A percentile compares a stretch with the other conserved stretches of the same genome.
Conservation (phyloP, 2,888 invertebrate species). For the Acanthosoma haemorrhoidale region DNA sequence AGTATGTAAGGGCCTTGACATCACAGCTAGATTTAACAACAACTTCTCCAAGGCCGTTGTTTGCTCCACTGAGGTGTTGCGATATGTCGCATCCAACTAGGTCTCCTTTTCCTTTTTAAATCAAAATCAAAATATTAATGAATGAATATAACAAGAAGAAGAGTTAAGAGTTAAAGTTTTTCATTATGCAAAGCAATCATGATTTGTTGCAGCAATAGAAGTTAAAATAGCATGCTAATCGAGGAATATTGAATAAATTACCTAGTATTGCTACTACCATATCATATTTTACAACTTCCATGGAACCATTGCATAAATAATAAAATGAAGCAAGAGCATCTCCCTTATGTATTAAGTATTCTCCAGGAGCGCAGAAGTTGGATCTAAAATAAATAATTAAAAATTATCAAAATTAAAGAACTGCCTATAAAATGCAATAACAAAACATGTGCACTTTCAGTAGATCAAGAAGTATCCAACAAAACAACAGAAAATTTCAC, state of each 20-base stretch:
- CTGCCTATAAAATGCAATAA: no score
- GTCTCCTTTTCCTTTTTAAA: slow-evolving; percentile 80
- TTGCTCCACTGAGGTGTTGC: slow-evolving; percentile 64
- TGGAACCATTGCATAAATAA: slow-evolving; percentile 92
- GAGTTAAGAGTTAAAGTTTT: no score
- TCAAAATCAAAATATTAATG: no score
- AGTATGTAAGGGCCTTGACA: slow-evolving; percentile 89
- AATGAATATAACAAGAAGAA: no score
- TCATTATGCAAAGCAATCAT: neutral
- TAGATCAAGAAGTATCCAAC: no score
- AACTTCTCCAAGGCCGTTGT: slow-evolving; percentile 56
- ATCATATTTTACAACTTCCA: slow-evolving; percentile 93
- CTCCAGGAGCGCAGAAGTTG: slow-evolving; percentile 94
- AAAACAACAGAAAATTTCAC: no score
- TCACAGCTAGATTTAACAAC: slow-evolving; percentile 91
- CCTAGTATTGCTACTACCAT: slow-evolving; percentile 97
- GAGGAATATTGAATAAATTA: slow-evolving; percentile 47
- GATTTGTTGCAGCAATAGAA: neutral
- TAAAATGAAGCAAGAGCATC: slow-evolving; percentile 91
- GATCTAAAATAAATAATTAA: slow-evolving; percentile 44
- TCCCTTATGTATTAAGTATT: slow-evolving; percentile 88
- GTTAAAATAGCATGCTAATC: neutral
- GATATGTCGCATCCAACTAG: slow-evolving; percentile 89
- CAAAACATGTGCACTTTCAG: no score
- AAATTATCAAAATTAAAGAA: no score